Evolutionary conservation across 2,797 vertebrate species (phyloP).

Genomic region (Tadarida brasiliensis): DNA sequence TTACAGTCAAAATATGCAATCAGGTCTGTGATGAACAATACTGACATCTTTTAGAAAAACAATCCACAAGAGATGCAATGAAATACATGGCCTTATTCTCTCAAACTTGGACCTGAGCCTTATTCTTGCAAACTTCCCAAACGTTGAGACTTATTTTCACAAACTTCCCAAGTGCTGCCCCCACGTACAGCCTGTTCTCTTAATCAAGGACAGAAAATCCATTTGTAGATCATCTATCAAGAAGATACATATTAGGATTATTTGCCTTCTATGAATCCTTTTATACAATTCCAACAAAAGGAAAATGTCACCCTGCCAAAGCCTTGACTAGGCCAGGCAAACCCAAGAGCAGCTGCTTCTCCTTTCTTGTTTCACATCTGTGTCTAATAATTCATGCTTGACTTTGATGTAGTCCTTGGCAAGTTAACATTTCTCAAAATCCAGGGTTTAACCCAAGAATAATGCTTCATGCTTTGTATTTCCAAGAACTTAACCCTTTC

Average conservation of each 20-base stretch:
- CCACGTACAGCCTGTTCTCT: neutral
- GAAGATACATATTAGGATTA: conserved; percentile 61
- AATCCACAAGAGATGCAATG: too few relatives aligned
- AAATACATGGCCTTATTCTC: neutral
- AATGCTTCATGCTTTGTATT: conserved; percentile 64
- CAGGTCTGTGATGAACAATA: neutral
- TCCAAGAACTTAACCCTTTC: conserved; percentile 64
- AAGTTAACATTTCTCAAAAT: conserved; percentile 63
- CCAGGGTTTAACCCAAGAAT: conserved; percentile 64
- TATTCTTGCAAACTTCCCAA: conserved; percentile 27
- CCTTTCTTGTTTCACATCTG: conserved; percentile 72
- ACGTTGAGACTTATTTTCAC: neutral
- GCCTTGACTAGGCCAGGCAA: conserved; percentile 3
- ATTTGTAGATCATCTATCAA: conserved; percentile 73
- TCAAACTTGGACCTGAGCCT: neutral
- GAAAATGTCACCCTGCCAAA: conserved; percentile 69
- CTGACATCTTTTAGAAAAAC: neutral
- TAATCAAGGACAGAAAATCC: conserved; percentile 70
- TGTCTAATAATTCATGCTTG: conserved; percentile 73
- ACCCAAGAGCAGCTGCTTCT: conserved; percentile 72
- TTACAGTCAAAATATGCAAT: neutral
- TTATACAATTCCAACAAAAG: conserved; percentile 71
- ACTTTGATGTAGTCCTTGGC: conserved; percentile 74
- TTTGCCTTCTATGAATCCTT: conserved; percentile 67
- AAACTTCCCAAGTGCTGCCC: neutral